phyloP scores from a whole-genome alignment of 2,797 vertebrate species.

The Sebastolobus alascanus region DNA sequence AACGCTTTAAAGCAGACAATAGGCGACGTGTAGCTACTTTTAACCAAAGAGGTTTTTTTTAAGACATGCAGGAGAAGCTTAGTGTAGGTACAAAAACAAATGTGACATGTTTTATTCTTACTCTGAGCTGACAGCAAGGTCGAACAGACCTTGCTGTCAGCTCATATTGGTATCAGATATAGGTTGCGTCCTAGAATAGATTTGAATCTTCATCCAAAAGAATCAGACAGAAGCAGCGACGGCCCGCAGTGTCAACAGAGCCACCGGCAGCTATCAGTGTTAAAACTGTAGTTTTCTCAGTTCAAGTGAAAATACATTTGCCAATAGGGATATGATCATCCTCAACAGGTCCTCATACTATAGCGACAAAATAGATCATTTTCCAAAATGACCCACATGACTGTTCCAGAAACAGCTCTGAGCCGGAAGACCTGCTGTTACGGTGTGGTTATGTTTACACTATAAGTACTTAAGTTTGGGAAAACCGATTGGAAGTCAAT shows the following conservation, averaged over 20 bases:
- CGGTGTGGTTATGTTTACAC: background rate
- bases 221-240: slow-evolving; percentile 40
- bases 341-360: slow-evolving; percentile 4
- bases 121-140: slow-evolving; percentile 57
- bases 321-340: slow-evolving; percentile 4
- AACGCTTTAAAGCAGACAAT: slow-evolving; percentile 28
- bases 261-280: slow-evolving; percentile 2
- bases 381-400: slow-evolving; percentile 5
- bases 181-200: slow-evolving; percentile 61
- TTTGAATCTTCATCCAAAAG: slow-evolving; percentile 56
- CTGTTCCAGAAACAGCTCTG: background rate
- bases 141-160: slow-evolving; percentile 63
- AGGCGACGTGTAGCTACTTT: background rate
- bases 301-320: slow-evolving; percentile 17
- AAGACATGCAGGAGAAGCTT: slow-evolving; percentile 32
- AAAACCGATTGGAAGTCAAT: background rate
- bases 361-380: background rate
- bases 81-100: slow-evolving; percentile 46
- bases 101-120: slow-evolving; percentile 48
- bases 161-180: slow-evolving; percentile 62
- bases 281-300: slow-evolving; percentile 8
- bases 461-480: background rate
- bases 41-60: slow-evolving; percentile 21
- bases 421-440: background rate
- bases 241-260: slow-evolving; percentile 9